Conservation (phyloP, 2,113 vertebrate genomes). For the Corythoichthys intestinalis region DNA sequence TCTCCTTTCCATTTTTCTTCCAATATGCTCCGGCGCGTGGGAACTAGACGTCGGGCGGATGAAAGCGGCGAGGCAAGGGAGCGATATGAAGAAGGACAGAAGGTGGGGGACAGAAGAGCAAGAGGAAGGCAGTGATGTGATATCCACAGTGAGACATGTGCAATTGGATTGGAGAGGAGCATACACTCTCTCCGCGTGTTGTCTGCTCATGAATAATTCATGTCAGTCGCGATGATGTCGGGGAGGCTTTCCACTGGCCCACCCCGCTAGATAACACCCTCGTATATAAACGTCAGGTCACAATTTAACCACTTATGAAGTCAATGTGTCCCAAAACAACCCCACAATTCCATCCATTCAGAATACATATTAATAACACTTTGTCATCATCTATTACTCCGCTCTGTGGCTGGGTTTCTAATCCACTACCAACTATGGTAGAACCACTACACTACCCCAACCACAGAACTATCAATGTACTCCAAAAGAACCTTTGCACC, state of each 20-base stretch:
- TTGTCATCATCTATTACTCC: background rate
- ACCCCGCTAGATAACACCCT: constrained; percentile 31
- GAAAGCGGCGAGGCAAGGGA: constrained; percentile 6
- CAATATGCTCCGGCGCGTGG: constrained; percentile 9
- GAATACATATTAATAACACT: background rate
- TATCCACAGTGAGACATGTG: constrained; percentile 25
- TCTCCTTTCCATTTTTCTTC: background rate
- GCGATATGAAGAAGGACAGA: constrained; percentile 32
- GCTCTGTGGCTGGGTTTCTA: background rate
- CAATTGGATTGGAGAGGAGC: constrained; percentile 23
- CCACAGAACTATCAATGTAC: no score
- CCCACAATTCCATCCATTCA: background rate
- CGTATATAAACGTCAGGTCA: background rate
- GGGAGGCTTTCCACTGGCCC: background rate
- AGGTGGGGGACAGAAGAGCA: constrained; percentile 1
- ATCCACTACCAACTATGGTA: no score
- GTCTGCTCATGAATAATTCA: constrained; percentile 58
- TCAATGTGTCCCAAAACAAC: background rate
- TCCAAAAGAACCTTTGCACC: background rate
- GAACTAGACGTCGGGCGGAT: constrained; percentile 20
- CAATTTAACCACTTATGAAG: constrained; percentile 13
- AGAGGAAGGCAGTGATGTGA: constrained; percentile 8
- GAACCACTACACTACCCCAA: no score
- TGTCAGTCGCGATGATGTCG: constrained; percentile 13
- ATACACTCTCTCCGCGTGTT: constrained; percentile 15